Conservation (phyloP, 1,140 invertebrate species). For the Pissodes strobi region DNA sequence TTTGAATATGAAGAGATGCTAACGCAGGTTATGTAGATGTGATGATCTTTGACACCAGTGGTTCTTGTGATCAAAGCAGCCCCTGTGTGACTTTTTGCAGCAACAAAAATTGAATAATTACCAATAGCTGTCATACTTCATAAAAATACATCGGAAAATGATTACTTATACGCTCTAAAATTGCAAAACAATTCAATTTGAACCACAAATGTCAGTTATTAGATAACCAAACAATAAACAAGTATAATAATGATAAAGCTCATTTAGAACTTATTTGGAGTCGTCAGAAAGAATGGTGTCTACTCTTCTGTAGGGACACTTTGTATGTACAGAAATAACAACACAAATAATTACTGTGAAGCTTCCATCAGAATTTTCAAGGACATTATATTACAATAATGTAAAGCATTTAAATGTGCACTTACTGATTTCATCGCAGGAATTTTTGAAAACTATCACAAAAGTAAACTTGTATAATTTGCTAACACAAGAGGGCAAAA, state of each 20-base stretch:
- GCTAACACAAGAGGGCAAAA: not conserved
- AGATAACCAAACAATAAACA: not conserved
- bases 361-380: constrained; percentile 5
- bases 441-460: not conserved
- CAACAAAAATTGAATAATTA: too few relatives aligned
- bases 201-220: constrained; percentile 8
- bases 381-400: not conserved
- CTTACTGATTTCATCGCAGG: not conserved
- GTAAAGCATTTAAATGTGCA: constrained; percentile 9
- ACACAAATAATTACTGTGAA: too few relatives aligned
- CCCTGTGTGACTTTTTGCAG: too few relatives aligned
- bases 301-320: not conserved
- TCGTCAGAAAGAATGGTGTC: not conserved
- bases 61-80: too few relatives aligned
- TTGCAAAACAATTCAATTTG: too few relatives aligned
- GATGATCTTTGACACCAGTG: too few relatives aligned
- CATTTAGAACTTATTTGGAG: not conserved
- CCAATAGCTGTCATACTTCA: too few relatives aligned
- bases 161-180: too few relatives aligned
- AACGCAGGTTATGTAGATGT: too few relatives aligned
- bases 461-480: not conserved
- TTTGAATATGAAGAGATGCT: too few relatives aligned
- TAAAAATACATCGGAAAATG: too few relatives aligned
- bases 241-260: not conserved
- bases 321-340: too few relatives aligned